Percentiles rank a stretch among this genome's conserved stretches.
phyloP scores from a whole-genome alignment of 2,797 vertebrate species.

The Cetoscarus ocellatus region DNA sequence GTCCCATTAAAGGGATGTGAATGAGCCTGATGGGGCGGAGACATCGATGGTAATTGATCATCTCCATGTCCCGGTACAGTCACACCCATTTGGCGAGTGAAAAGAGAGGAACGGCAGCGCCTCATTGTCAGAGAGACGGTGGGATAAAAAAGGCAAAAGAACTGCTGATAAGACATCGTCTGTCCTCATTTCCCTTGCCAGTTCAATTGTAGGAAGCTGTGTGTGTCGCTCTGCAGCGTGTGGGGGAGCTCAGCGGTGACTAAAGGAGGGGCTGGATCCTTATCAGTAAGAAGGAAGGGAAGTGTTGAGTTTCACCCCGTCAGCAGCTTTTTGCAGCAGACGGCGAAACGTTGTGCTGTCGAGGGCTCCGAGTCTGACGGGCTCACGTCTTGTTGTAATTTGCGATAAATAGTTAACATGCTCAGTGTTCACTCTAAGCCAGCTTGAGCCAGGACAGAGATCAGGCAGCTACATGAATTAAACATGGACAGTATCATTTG shows the following conservation, averaged over 20 bases:
- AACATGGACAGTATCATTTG: constrained; percentile 48
- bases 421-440: constrained; percentile 45
- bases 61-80: constrained; percentile 49
- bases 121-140: constrained; percentile 44
- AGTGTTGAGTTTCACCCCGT: constrained; percentile 59
- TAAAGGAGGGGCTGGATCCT: constrained; percentile 64
- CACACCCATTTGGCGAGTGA: constrained; percentile 39
- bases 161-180: constrained; percentile 64
- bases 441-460: constrained; percentile 61
- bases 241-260: constrained; percentile 47
- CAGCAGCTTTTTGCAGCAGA: constrained; percentile 67
- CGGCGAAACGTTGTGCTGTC: constrained; percentile 24
- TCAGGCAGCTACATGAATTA: constrained; percentile 61
- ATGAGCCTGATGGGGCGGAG: constrained; percentile 57
- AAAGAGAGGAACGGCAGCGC: constrained; percentile 44
- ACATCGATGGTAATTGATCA: constrained; percentile 68
- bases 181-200: constrained; percentile 65
- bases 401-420: constrained; percentile 67
- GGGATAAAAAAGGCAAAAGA: constrained; percentile 48
- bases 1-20: constrained; percentile 57
- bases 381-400: constrained; percentile 55
- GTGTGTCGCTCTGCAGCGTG: constrained; percentile 36
- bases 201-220: constrained; percentile 59
- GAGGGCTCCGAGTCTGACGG: constrained; percentile 39
- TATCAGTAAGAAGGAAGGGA: constrained; percentile 63